A percentile compares a stretch with the other conserved stretches of the same genome.
Evolutionary conservation across 1,140 invertebrate species (phyloP).

Genomic region (Aricia agestis): DNA sequence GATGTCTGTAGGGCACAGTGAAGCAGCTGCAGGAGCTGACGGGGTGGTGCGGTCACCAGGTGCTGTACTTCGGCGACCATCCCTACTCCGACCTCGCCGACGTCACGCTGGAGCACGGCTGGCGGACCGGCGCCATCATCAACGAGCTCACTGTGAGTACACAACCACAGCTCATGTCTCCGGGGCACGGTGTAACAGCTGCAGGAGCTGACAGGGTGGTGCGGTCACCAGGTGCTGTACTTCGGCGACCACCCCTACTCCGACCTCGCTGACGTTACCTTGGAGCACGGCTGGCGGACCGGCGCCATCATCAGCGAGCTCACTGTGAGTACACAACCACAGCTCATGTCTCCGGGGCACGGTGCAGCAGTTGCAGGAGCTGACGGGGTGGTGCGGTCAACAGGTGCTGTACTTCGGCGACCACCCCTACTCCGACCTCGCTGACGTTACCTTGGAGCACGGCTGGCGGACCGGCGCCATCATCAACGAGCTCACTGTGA

Average conservation of each 20-base stretch:
- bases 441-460: conserved; percentile 96
- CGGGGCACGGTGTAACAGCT: conserved; percentile 95
- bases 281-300: conserved; percentile 97
- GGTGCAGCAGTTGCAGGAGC: conserved; percentile 91
- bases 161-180: no score
- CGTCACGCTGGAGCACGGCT: conserved; percentile 96
- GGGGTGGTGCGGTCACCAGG: conserved; percentile 93
- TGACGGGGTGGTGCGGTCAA: conserved; percentile 94
- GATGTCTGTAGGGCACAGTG: conserved; percentile 93
- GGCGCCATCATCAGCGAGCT: conserved; percentile 98
- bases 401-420: conserved; percentile 98
- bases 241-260: conserved; percentile 99
- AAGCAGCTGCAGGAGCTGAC: conserved; percentile 94
- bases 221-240: conserved; percentile 93
- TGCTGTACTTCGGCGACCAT: conserved; percentile 98
- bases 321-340: no score
- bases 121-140: conserved; percentile 98
- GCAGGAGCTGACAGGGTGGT: conserved; percentile 94
- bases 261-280: conserved; percentile 96
- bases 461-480: conserved; percentile 99
- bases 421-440: conserved; percentile 97
- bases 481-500: conserved; percentile 88
- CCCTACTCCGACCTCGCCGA: conserved; percentile 98
- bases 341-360: conserved; percentile 88
- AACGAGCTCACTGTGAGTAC: conserved; percentile 94